A percentile compares a stretch with the other conserved stretches of the same genome.
Evolutionary conservation across 2,797 vertebrate species (phyloP).

Genomic region (Acestrorhynchus altus): DNA sequence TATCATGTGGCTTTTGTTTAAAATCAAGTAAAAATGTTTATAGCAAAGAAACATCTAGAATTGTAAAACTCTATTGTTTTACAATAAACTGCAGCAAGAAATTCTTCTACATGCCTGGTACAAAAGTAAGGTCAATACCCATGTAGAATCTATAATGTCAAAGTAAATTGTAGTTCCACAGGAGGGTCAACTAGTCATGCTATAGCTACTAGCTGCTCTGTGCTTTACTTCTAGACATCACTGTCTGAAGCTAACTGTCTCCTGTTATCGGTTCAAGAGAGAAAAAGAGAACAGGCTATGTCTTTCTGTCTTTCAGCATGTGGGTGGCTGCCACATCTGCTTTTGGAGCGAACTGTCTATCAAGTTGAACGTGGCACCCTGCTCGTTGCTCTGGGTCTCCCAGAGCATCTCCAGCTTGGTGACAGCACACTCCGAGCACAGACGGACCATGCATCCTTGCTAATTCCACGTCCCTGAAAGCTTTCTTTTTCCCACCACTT

Average conservation of each 20-base stretch:
- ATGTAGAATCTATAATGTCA: neutral
- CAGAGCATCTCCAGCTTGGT: constrained; percentile 41
- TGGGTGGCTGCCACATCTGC: constrained; percentile 68
- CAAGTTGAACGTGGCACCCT: constrained; percentile 67
- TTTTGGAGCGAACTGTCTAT: constrained; percentile 69
- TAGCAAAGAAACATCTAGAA: too few relatives aligned
- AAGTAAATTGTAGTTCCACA: neutral
- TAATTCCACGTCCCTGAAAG: constrained; percentile 57
- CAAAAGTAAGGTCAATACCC: too few relatives aligned
- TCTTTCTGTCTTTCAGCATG: constrained; percentile 74
- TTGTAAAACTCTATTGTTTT: too few relatives aligned
- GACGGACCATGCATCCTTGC: constrained; percentile 54
- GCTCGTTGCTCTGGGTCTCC: constrained; percentile 36
- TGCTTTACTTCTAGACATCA: neutral
- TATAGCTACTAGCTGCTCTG: neutral
- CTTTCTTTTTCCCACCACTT: constrained; percentile 65
- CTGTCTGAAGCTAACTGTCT: constrained; percentile 2
- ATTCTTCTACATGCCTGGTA: too few relatives aligned
- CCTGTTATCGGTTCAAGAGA: neutral
- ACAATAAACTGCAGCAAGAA: too few relatives aligned
- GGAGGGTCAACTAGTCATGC: neutral
- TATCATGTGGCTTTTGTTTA: too few relatives aligned
- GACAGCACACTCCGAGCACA: constrained; percentile 49
- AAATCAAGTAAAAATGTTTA: too few relatives aligned
- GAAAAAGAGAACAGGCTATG: constrained; percentile 12